Evolutionary conservation across 2,797 vertebrate species (phyloP).

Genomic region (Danio albolineatus): DNA sequence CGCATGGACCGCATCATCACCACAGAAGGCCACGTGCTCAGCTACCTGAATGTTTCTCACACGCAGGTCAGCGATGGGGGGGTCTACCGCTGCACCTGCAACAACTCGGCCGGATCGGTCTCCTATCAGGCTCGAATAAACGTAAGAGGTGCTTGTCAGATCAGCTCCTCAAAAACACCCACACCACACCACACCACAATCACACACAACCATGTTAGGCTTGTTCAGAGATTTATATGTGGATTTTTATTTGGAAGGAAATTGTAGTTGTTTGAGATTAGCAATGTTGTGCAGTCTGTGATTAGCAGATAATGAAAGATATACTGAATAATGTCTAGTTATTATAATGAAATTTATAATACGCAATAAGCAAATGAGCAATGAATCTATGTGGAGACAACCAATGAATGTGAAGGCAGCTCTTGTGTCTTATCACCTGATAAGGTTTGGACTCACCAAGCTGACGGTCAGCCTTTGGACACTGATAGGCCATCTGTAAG

Average conservation of each 20-base stretch:
- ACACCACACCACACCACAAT: slow-evolving; percentile 55
- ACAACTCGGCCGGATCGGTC: slow-evolving; percentile 98
- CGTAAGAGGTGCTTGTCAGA: slow-evolving; percentile 99
- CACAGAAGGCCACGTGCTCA: slow-evolving; percentile 93
- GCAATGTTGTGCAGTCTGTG: neutral
- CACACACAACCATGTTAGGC: slow-evolving; percentile 68
- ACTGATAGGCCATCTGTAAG: too few relatives aligned
- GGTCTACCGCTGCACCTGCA: slow-evolving; percentile 96
- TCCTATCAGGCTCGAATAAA: slow-evolving; percentile 99
- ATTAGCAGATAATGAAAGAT: too few relatives aligned
- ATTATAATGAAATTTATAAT: neutral
- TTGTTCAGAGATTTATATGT: slow-evolving; percentile 37
- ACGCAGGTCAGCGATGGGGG: slow-evolving; percentile 96
- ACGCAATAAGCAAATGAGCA: neutral
- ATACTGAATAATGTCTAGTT: too few relatives aligned
- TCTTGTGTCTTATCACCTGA: neutral
- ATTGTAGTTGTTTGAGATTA: neutral
- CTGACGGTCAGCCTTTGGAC: too few relatives aligned
- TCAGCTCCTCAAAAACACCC: slow-evolving; percentile 88
- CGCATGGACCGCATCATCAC: slow-evolving; percentile 94
- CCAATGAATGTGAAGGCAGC: neutral
- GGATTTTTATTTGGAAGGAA: neutral
- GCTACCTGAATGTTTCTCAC: slow-evolving; percentile 97
- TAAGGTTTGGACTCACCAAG: neutral
- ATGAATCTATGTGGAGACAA: neutral